Percentiles rank a stretch among this genome's conserved stretches.
Conservation (phyloP, 2,888 invertebrate species). For the Eupithecia insigniata region DNA sequence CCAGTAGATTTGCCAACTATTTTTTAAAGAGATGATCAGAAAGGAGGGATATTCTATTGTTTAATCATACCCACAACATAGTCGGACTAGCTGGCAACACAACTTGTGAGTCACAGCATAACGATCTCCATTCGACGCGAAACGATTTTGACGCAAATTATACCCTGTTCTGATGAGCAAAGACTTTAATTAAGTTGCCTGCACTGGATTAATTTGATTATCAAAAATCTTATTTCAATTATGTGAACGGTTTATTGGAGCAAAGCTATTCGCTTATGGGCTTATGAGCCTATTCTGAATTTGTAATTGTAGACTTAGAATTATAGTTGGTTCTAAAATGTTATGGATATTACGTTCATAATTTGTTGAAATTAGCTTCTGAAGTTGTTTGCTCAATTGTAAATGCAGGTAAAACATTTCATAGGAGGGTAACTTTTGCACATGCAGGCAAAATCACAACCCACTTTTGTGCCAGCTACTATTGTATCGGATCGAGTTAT, state of each 20-base stretch:
- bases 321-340: constrained; percentile 4
- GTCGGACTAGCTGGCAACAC: constrained; percentile 50
- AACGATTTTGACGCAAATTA: constrained; percentile 82
- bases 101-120: constrained; percentile 60
- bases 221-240: constrained; percentile 78
- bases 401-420: background rate
- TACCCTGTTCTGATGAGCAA: constrained; percentile 70
- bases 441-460: background rate
- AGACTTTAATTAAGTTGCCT: constrained; percentile 78
- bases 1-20: too few relatives aligned
- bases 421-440: background rate
- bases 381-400: background rate
- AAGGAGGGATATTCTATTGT: background rate
- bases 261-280: constrained; percentile 65
- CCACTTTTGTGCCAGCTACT: background rate
- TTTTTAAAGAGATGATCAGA: too few relatives aligned
- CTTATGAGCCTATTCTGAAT: constrained; percentile 19
- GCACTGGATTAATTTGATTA: constrained; percentile 78
- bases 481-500: background rate
- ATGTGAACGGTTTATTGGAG: constrained; percentile 70
- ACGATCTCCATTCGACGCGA: constrained; percentile 74
- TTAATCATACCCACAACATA: constrained; percentile 5
- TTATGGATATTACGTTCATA: background rate
- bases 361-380: constrained; percentile 1
- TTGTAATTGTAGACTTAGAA: background rate